Conservation (phyloP, 2,113 vertebrate genomes). For the Phylloscopus trochiloides region DNA sequence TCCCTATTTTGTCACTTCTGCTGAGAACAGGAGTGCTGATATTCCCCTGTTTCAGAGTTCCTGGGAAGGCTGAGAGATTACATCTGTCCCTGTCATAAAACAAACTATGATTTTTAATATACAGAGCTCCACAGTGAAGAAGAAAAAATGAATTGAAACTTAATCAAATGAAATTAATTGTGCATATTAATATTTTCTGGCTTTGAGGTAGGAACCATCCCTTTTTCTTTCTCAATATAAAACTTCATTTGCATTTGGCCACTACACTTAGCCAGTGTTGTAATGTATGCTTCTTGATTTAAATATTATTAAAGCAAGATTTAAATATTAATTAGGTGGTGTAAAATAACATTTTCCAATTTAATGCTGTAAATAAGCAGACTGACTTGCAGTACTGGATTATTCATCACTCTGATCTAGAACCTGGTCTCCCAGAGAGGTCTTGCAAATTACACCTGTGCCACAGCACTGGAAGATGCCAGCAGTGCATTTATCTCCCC, state of each 20-base stretch:
- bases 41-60: background rate
- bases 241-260: background rate
- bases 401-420: background rate
- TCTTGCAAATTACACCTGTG: background rate
- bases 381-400: background rate
- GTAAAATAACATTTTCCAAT: background rate
- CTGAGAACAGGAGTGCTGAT: background rate
- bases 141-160: background rate
- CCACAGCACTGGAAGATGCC: background rate
- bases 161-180: background rate
- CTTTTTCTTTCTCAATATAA: background rate
- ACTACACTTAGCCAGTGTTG: background rate
- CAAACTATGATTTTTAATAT: background rate
- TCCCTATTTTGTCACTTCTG: background rate
- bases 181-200: background rate
- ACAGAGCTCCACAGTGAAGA: background rate
- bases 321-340: background rate
- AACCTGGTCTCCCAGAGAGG: background rate
- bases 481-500: background rate
- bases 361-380: background rate
- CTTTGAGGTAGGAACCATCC: background rate
- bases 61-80: background rate
- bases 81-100: background rate
- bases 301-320: background rate
- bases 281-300: background rate